Evolutionary conservation across 2,797 vertebrate genomes (phyloP).

Genomic region (Botia almorhae): DNA sequence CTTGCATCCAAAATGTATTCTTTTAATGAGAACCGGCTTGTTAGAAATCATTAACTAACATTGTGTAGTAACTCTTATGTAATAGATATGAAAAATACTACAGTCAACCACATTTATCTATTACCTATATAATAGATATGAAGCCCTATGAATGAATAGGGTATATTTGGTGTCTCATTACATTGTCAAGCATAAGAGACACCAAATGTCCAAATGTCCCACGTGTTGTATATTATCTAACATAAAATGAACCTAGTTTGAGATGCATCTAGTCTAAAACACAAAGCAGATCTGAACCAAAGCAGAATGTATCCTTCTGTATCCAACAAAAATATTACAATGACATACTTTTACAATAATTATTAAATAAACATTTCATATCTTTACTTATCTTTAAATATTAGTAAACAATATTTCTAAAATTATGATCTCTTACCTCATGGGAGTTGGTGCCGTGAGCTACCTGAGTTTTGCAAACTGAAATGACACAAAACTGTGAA

Average conservation of each 20-base stretch:
- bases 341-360: too few relatives aligned
- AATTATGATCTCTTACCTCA: slow-evolving; percentile 84
- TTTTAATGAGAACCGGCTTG: not conserved
- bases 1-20: not conserved
- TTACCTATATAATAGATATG: not conserved
- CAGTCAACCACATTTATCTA: slow-evolving; percentile 10
- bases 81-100: not conserved
- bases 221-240: too few relatives aligned
- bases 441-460: slow-evolving; percentile 98
- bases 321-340: too few relatives aligned
- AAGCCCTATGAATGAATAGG: not conserved
- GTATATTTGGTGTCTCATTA: not conserved
- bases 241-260: too few relatives aligned
- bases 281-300: too few relatives aligned
- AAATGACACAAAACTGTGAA: slow-evolving; percentile 57
- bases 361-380: too few relatives aligned
- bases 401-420: too few relatives aligned
- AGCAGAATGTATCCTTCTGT: too few relatives aligned
- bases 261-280: too few relatives aligned
- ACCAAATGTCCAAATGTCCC: not conserved
- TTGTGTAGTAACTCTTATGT: slow-evolving; percentile 4
- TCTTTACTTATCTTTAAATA: too few relatives aligned
- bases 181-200: not conserved
- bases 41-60: slow-evolving; percentile 29
- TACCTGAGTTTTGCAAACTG: slow-evolving; percentile 99